Base-by-base conservation (phyloP, 2,888 invertebrate species). In the Melinaea marsaeus region DNA sequence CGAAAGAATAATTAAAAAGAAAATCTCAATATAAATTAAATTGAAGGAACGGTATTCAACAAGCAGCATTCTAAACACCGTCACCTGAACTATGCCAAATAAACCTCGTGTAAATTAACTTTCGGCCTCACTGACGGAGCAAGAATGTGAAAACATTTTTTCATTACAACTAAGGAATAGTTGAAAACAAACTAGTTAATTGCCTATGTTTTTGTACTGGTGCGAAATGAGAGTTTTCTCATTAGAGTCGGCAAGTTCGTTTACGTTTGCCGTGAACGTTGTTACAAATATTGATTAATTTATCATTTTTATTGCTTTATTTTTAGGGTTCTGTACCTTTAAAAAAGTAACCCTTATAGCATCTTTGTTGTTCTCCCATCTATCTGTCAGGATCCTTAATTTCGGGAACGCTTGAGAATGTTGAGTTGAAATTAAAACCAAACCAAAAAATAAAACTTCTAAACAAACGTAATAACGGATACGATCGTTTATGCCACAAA, bases 201-300 rank as follows among this genome's bases (percentile, higher is more conserved):
- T 63, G 60, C 61, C 62, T 13, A 35, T 63, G 62, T 66, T 80
- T 78, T 75, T 73, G 66, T 68, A 71, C 65, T 70, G 69, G 73
- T 65, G 66, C 75, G 74, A 80, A 85, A 81, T 81, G 73, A 74
- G 81, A 85, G 76, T 86, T 86, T 86, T 84, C 85, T 83, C 83
- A 81, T 84, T 85, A 85, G 76, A 78, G 75, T 71, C 75, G 71
- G 83, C 76, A 84, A 85, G 84, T 86, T 84, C 81, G 80, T 83
- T 86, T 83, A 80, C 77, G 72, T 76, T 72, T 69, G 69, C 72
- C 70, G 72, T 76, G 74, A 72, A 69, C 74, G 68, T 66, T 69
- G 69, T 64, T 69, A 65, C 61, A 60, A 34, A 11, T 32, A 51
- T 32, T 32, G 22, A 51, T 51, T 51, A 51, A 6, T 51, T 51